Conservation (phyloP, 1,140 invertebrate species). For the Dendrolimus kikuchii region DNA sequence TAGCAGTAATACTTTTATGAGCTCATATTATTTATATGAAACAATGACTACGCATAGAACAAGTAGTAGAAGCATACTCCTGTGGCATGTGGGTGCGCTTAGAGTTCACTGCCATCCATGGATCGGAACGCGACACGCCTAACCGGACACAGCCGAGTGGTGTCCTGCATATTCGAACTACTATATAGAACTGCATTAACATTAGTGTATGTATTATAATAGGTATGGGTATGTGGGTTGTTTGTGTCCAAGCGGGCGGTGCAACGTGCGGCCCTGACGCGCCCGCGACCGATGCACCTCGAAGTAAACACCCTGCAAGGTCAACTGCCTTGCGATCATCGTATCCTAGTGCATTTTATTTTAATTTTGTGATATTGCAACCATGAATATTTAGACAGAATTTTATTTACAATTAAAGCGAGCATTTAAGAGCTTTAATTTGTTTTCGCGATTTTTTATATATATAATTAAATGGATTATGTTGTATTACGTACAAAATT, state of each 20-base stretch:
- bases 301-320: constrained; percentile 63
- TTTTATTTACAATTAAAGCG: no score
- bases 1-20: no score
- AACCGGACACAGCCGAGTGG: constrained; percentile 48
- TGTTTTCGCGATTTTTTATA: no score
- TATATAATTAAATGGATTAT: no score
- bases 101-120: constrained; percentile 47
- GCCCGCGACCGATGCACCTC: constrained; percentile 44
- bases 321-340: constrained; percentile 46
- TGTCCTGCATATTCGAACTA: constrained; percentile 55
- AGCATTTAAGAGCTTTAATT: no score
- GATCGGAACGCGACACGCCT: constrained; percentile 40
- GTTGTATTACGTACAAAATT: no score
- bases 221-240: constrained; percentile 53
- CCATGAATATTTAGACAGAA: no score
- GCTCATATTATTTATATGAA: no score
- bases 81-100: constrained; percentile 21
- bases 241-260: constrained; percentile 51
- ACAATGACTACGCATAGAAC: not conserved
- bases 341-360: constrained; percentile 1
- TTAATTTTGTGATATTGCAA: no score
- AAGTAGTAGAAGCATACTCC: not conserved
- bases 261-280: constrained; percentile 60
- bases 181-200: constrained; percentile 33
- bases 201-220: constrained; percentile 11